Percentiles rank a stretch among this genome's conserved stretches.
Evolutionary conservation across 2,888 invertebrate species (phyloP).

Genomic region (Agrypnus murinus): DNA sequence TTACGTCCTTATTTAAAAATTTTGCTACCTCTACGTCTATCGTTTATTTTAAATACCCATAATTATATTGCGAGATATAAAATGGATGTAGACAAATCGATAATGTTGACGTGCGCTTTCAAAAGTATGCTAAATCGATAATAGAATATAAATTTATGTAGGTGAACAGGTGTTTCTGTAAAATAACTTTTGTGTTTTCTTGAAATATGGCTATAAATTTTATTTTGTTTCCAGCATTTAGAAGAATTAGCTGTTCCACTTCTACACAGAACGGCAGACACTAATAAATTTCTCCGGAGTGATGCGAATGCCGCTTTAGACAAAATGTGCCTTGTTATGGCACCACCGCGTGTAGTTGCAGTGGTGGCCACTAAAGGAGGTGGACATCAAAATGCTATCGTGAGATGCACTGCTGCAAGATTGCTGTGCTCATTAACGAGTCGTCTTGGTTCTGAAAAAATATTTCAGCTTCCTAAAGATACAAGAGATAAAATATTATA

Average conservation of each 20-base stretch:
- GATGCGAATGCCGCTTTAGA: conserved; percentile 91
- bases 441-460: conserved; percentile 82
- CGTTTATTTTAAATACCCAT: not conserved
- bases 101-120: conserved; percentile 22
- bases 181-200: too few species aligned
- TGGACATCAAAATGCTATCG: conserved; percentile 89
- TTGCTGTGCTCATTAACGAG: conserved; percentile 83
- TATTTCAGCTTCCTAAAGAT: conserved; percentile 84
- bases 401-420: conserved; percentile 88
- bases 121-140: conserved; percentile 14
- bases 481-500: conserved; percentile 86
- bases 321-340: conserved; percentile 85
- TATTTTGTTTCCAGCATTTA: conserved; percentile 81
- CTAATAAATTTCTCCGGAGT: conserved; percentile 92
- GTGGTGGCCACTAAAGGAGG: conserved; percentile 82
- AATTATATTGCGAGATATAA: conserved; percentile 1
- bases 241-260: conserved; percentile 89
- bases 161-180: conserved; percentile 24
- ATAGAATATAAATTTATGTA: conserved; percentile 9
- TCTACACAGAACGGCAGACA: conserved; percentile 93
- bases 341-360: conserved; percentile 79
- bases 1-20: too few species aligned
- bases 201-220: too few species aligned
- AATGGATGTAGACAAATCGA: conserved; percentile 19
- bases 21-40: too few species aligned